phyloP scores from a whole-genome alignment of 2,797 vertebrate genomes.

The Gallinago stenura region DNA sequence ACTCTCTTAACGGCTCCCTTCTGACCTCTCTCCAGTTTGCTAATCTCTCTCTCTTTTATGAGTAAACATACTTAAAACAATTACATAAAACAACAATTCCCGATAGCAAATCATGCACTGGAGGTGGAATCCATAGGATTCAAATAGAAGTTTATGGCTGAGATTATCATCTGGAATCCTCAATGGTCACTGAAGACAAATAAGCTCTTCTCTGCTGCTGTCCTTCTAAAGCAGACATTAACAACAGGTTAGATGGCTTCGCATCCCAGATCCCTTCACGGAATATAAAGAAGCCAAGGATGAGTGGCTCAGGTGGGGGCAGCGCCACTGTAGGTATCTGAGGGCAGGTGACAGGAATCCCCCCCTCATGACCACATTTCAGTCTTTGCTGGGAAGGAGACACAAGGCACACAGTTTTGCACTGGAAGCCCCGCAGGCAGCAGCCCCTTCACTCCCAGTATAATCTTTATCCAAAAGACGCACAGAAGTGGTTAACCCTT shows the following conservation, averaged over 20 bases:
- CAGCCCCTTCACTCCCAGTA: background rate
- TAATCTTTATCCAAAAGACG: background rate
- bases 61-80: background rate
- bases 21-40: background rate
- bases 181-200: background rate
- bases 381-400: background rate
- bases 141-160: background rate
- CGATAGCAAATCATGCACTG: background rate
- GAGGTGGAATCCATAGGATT: background rate
- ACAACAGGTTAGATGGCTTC: background rate
- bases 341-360: background rate
- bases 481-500: background rate
- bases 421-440: background rate
- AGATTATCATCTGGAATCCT: background rate
- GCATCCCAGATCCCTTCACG: background rate
- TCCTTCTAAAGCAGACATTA: background rate
- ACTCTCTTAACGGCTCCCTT: background rate
- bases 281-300: background rate
- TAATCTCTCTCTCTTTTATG: background rate
- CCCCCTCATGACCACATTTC: rapidly evolving
- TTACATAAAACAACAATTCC: background rate
- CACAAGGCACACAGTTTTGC: background rate
- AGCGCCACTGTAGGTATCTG: rapidly evolving
- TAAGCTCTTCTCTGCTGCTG: background rate
- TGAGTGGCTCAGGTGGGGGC: background rate